Conservation (phyloP, 1,140 invertebrate genomes). For the Heliothis virescens region DNA sequence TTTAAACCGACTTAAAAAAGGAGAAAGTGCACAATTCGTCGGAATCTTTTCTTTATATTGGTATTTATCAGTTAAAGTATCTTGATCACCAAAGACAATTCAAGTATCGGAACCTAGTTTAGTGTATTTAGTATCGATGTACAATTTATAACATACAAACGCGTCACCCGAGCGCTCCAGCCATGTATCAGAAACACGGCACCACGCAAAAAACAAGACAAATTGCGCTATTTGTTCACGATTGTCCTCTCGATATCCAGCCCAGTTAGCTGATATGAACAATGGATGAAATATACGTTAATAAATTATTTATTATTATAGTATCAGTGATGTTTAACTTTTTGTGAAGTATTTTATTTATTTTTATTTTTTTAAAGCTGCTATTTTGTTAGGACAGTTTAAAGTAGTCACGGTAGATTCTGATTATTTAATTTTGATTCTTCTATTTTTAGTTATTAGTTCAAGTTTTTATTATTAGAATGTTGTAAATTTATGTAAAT, state of each 20-base stretch:
- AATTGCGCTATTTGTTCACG: conserved; percentile 78
- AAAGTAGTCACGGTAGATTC: too few species aligned
- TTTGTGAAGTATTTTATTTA: not conserved
- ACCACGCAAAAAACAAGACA: conserved; percentile 77
- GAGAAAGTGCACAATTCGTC: too few species aligned
- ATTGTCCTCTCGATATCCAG: conserved; percentile 71
- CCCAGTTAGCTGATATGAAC: conserved; percentile 69
- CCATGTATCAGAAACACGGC: conserved; percentile 56
- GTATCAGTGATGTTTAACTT: not conserved
- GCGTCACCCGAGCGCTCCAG: not conserved
- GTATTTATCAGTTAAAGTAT: too few species aligned
- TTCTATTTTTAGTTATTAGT: too few species aligned
- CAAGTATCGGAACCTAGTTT: too few species aligned
- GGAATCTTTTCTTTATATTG: too few species aligned
- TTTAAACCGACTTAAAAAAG: too few species aligned
- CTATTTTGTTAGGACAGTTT: not conserved
- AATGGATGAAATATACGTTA: conserved; percentile 58
- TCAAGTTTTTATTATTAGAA: too few species aligned
- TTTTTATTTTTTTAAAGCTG: too few species aligned
- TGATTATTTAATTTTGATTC: too few species aligned
- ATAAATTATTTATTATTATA: conserved; percentile 26
- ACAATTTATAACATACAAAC: conserved; percentile 1
- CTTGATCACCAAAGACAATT: too few species aligned
- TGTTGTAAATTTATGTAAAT: too few species aligned
- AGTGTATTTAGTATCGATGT: not conserved